Base-by-base conservation (phyloP, 2,888 invertebrate genomes). In the Pseudococcus longispinus region DNA sequence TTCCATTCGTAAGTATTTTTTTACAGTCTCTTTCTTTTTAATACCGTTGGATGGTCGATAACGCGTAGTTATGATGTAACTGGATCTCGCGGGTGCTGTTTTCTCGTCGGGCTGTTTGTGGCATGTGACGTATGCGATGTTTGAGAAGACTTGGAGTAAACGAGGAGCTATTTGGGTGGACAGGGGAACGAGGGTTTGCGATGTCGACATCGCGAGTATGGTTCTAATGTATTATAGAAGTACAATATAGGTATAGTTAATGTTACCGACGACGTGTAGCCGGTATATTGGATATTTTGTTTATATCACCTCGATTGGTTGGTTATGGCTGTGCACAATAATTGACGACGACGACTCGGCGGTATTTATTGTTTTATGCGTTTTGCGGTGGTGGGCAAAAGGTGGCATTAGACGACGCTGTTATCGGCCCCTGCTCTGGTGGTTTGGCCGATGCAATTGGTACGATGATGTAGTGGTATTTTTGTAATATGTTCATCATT, bases 291-390 rank as follows among this genome's bases (percentile, higher is more conserved):
- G 65, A 65, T 65, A 65, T 65, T 65, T 65, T 65, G 65, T 65
- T 65, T 65, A 65, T 26, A 65, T 65, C 26, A 65, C 1, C 65
- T 65, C 65, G 65, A 26, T 65, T 26, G 26, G 9, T 65, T 26
- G 51, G 5, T 51, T 51, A 65, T 65, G 65, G 65, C 65, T 65
- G 23, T 65, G 65, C 65, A 65, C 65, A 65, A 65, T 65, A 26
- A 11, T 9, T n/a, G 15, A 51, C 51, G n/a, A 51, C n/a, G n/a
- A 6, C n/a, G 51, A 13, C 44, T 8, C 65, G 65, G 15, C 23
- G 13, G 15, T 65, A 20, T 65, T 65, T 65, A 65, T 65, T 65
- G 65, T 65, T 65, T 65, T 65, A 51, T 51, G 51, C 4, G 37
- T 4, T 51, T 51, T 51, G 51, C 18, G n/a, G 51, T 15, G 51